Evolutionary conservation across 1,140 invertebrate species (phyloP), one percentile per base, ranked within the genome.

Genomic region (Drosophila takahashii): DNA sequence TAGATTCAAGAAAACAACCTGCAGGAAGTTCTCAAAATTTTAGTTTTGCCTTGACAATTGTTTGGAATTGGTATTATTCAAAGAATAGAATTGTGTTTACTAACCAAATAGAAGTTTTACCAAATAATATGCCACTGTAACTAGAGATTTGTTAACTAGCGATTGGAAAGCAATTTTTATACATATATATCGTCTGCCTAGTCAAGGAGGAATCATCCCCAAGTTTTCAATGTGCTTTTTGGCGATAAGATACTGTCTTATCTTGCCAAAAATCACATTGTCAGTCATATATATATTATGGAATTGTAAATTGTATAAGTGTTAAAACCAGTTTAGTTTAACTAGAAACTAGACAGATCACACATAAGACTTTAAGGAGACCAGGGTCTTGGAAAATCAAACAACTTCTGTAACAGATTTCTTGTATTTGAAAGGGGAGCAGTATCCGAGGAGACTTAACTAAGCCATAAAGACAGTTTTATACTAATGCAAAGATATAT

Each of bases 401-500:
- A 56, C 42, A 34, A 22, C 18, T 18, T 34, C 22, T 44, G 22
- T 27, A 44, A 66, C 26, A 37, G 8, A 64, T 54, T 47, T 48
- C 26, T 26, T 45, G 41, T 69, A 45, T 52, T 44, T 32, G 16
- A 56, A 54, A 8, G 22, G 44, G 16, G 44, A 53, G 37, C 36
- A 53, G 18, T 11, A 16, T 18, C 16, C 16, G 16, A 44, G 41
- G 47, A 64, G 70, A 76, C 51, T 77, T 87, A 81, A 62, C 39
- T 57, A 72, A 70, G 74, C 50, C 74, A 62, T 64, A 74, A 73
- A 72, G 66, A 83, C 66, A 76, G 36, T 77, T 87, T 86, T 77
- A 60, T 87, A 79, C 32, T 34, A 53, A 69, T 22, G 50, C 44
- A 66, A 45, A 27, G 29, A 77, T 54, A 66, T 84, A 87, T 87